These are phyloP conservation scores for Ashinkailepas kermadecensis DNA, from an alignment of 2,888 invertebrate species.

Conservation along the genomic window DNA sequence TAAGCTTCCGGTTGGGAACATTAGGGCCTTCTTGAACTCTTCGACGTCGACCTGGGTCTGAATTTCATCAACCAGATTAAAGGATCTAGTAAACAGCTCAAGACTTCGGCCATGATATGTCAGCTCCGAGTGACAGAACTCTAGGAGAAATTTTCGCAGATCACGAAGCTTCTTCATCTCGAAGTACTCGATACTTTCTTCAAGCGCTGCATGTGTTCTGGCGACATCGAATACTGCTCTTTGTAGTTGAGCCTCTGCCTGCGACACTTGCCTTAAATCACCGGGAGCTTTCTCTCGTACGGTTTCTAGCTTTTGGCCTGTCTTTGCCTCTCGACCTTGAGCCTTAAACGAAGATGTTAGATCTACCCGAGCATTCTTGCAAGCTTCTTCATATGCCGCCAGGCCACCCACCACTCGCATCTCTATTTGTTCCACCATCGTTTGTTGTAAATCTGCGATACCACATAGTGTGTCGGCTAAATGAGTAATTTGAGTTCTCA, in stretches of 20 bases:
- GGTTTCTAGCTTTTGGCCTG: background rate
- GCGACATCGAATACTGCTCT: background rate
- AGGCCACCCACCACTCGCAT: background rate
- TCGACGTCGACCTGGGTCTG: background rate
- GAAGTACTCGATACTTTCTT: background rate
- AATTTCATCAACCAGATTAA: background rate
- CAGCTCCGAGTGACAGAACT: background rate
- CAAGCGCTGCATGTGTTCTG: background rate
- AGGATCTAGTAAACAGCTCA: background rate
- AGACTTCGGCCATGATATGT: background rate
- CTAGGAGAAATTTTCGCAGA: background rate
- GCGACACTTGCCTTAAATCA: background rate
- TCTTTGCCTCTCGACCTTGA: slow-evolving; percentile 5
- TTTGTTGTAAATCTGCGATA: background rate
- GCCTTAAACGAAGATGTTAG: background rate
- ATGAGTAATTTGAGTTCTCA: background rate
- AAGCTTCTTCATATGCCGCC: background rate
- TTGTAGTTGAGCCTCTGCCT: background rate
- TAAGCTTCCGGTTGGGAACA: background rate
- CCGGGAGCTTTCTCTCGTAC: background rate
- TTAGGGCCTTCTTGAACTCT: slow-evolving; percentile 1
- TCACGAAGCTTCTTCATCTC: slow-evolving; percentile 8
- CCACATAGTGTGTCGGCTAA: background rate
- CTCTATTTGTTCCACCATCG: background rate
- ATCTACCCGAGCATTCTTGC: background rate